Evolutionary conservation across 2,797 vertebrate species (phyloP).

Genomic region (Catharus ustulatus): DNA sequence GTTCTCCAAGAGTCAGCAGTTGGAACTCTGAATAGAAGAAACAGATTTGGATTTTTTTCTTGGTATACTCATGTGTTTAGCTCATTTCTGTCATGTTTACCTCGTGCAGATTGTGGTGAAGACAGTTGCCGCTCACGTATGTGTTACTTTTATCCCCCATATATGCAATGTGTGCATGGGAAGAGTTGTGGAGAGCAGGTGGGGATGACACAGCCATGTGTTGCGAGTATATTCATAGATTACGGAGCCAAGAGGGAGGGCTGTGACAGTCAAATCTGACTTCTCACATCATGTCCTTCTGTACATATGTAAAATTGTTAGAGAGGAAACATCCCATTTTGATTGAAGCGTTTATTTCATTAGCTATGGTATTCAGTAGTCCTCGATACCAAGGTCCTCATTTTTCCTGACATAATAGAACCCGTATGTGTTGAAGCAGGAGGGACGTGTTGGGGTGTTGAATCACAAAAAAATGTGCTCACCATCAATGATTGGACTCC

Average conservation of each 20-base stretch:
- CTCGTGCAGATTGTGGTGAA: not conserved
- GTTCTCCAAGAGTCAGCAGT: not conserved
- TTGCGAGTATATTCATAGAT: not conserved
- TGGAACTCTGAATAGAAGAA: not conserved
- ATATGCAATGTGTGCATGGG: not conserved
- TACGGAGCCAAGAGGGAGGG: not conserved
- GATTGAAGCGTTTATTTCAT: not conserved
- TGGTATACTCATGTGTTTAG: not conserved
- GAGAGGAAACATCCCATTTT: not conserved
- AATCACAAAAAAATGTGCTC: not conserved
- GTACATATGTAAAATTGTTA: not conserved
- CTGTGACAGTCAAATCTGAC: not conserved
- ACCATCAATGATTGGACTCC: not conserved
- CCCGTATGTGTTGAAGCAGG: not conserved
- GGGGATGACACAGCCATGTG: not conserved
- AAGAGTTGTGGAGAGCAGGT: not conserved
- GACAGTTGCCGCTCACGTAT: not conserved
- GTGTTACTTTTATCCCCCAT: accelerated
- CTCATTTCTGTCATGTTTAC: not conserved
- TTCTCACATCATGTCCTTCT: not conserved
- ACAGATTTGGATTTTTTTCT: not conserved
- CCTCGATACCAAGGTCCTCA: not conserved
- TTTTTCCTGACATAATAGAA: not conserved
- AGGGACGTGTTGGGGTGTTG: not conserved
- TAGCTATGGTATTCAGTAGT: not conserved